Percentiles rank a stretch among this genome's conserved stretches.
These are phyloP conservation scores for Dendrolimus kikuchii DNA, from an alignment of 1,140 invertebrate species.

Conservation along the genomic window DNA sequence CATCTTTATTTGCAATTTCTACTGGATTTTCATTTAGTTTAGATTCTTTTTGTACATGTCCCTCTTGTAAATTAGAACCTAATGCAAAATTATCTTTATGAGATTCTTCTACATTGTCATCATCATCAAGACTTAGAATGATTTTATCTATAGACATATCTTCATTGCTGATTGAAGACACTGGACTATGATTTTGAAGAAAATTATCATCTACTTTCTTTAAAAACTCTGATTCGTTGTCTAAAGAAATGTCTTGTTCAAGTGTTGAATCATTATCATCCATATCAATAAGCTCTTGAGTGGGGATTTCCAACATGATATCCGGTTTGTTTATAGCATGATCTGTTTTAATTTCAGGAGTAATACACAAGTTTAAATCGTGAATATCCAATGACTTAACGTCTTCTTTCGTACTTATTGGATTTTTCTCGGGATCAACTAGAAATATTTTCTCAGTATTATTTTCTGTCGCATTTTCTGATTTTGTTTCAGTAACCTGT, in stretches of 20 bases:
- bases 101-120: not conserved
- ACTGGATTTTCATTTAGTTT: not conserved
- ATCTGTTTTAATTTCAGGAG: constrained; percentile 6
- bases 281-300: constrained; percentile 40
- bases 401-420: not conserved
- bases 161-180: too few species aligned
- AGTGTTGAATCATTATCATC: constrained; percentile 5
- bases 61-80: not conserved
- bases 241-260: too few species aligned
- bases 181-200: too few species aligned
- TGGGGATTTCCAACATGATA: constrained; percentile 53
- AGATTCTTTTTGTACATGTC: not conserved
- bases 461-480: constrained; percentile 7
- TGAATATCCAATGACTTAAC: not conserved
- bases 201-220: too few species aligned
- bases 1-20: too few species aligned
- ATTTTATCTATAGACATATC: too few species aligned
- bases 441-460: constrained; percentile 3
- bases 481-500: constrained; percentile 7
- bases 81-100: not conserved
- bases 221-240: too few species aligned
- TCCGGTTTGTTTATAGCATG: constrained; percentile 44
- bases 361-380: too few species aligned
- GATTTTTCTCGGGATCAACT: not conserved
- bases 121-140: constrained; percentile 1